Conservation (phyloP, 1,140 invertebrate species). For the Asbolus verrucosus region DNA sequence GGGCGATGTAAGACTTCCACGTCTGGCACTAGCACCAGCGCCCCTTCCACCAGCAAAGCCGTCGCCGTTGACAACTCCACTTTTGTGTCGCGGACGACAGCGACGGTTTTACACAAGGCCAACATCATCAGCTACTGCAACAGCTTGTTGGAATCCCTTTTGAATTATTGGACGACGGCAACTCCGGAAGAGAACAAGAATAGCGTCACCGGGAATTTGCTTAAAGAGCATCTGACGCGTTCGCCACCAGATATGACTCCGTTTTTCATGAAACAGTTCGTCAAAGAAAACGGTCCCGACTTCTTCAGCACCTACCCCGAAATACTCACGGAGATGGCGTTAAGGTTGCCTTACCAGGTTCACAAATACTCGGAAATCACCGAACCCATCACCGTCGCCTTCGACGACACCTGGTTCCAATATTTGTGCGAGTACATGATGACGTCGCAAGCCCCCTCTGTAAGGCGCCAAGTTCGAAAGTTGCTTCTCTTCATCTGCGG, state of each 20-base stretch:
- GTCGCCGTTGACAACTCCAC: slow-evolving; percentile 71
- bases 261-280: slow-evolving; percentile 93
- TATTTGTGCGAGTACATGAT: slow-evolving; percentile 97
- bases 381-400: slow-evolving; percentile 68
- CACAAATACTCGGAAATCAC: slow-evolving; percentile 77
- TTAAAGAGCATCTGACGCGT: slow-evolving; percentile 85
- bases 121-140: slow-evolving; percentile 88
- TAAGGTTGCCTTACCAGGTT: slow-evolving; percentile 95
- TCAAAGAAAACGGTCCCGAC: slow-evolving; percentile 88
- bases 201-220: slow-evolving; percentile 70
- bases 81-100: slow-evolving; percentile 81
- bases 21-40: slow-evolving; percentile 44
- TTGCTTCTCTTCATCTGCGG: slow-evolving; percentile 93
- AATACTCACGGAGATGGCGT: slow-evolving; percentile 93
- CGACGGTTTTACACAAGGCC: slow-evolving; percentile 80
- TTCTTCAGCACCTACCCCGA: slow-evolving; percentile 95
- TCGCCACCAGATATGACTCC: slow-evolving; percentile 94
- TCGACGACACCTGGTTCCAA: slow-evolving; percentile 78
- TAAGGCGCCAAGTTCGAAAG: slow-evolving; percentile 86
- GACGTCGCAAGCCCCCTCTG: slow-evolving; percentile 84
- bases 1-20: slow-evolving; percentile 77
- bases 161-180: slow-evolving; percentile 83
- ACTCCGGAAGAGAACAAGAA: slow-evolving; percentile 65
- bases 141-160: slow-evolving; percentile 80
- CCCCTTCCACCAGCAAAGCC: slow-evolving; percentile 19